Percentiles rank a stretch among this genome's conserved stretches.
phyloP scores from a whole-genome alignment of 2,113 vertebrate species.

The Oxyura jamaicensis region DNA sequence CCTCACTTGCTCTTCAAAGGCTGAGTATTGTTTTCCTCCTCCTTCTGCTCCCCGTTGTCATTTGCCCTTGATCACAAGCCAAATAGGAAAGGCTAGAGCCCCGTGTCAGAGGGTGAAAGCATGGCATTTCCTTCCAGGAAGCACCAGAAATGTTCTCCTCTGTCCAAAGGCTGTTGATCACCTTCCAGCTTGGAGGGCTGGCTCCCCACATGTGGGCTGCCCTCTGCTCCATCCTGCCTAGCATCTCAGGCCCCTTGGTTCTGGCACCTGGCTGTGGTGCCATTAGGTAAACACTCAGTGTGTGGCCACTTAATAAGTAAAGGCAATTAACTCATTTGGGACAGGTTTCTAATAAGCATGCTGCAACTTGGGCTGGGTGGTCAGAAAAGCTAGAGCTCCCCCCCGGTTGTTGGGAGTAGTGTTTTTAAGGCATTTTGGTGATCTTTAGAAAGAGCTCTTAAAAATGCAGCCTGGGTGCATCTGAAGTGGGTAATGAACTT shows the following conservation, averaged over 20 bases:
- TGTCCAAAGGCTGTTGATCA: neutral
- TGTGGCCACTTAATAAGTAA: rapidly evolving
- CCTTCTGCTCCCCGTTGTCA: neutral
- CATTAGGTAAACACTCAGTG: neutral
- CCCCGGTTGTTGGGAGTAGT: rapidly evolving
- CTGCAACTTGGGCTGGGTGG: neutral
- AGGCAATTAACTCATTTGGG: neutral
- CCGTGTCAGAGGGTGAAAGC: rapidly evolving
- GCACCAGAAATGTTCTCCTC: neutral
- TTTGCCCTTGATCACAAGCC: conserved; percentile 29
- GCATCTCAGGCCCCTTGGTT: rapidly evolving
- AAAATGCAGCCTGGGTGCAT: neutral
- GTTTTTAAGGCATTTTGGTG: neutral
- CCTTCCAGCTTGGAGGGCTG: neutral
- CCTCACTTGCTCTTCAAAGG: conserved; percentile 7
- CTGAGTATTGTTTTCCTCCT: conserved; percentile 2
- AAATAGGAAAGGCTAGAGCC: conserved; percentile 37
- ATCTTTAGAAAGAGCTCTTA: neutral
- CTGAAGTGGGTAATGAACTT: neutral
- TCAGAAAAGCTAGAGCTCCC: neutral
- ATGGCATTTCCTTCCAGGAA: conserved; percentile 1
- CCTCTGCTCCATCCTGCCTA: rapidly evolving
- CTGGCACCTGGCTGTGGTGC: neutral
- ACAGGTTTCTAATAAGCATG: neutral
- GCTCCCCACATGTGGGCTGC: neutral